Conservation (phyloP, 2,888 invertebrate species). For the Mythimna loreyi region DNA sequence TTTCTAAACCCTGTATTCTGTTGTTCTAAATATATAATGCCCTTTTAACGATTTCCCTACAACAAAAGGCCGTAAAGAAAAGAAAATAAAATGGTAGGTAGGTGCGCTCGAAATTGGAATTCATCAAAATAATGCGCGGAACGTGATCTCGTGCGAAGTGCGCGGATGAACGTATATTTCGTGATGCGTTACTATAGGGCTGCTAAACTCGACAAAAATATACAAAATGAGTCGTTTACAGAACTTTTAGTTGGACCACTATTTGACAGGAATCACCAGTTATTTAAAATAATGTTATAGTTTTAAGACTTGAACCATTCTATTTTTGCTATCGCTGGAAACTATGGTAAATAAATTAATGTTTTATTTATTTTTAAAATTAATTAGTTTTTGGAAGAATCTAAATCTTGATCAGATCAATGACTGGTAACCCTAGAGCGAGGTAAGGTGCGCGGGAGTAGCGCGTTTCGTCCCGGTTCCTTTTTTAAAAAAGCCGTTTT, state of each 20-base stretch:
- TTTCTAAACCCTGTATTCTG: slow-evolving; percentile 19
- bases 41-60: slow-evolving; percentile 55
- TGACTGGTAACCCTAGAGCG: slow-evolving; percentile 66
- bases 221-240: neutral
- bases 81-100: slow-evolving; percentile 69
- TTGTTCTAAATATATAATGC: slow-evolving; percentile 48
- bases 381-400: neutral
- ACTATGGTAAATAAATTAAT: too few species aligned
- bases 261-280: neutral
- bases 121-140: slow-evolving; percentile 86
- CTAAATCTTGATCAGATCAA: slow-evolving; percentile 18
- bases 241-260: neutral
- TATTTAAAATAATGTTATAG: neutral
- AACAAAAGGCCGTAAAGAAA: slow-evolving; percentile 64
- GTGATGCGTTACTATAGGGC: slow-evolving; percentile 74
- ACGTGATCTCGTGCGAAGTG: slow-evolving; percentile 83
- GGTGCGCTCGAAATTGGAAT: slow-evolving; percentile 77
- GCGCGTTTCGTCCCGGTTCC: slow-evolving; percentile 67
- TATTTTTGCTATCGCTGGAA: neutral
- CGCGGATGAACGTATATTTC: slow-evolving; percentile 84
- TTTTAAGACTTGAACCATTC: neutral
- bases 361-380: neutral
- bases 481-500: slow-evolving; percentile 72
- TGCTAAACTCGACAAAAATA: slow-evolving; percentile 38
- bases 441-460: slow-evolving; percentile 77